Evolutionary conservation across 2,113 vertebrate species (phyloP).

Genomic region (Phaetusa simplex): DNA sequence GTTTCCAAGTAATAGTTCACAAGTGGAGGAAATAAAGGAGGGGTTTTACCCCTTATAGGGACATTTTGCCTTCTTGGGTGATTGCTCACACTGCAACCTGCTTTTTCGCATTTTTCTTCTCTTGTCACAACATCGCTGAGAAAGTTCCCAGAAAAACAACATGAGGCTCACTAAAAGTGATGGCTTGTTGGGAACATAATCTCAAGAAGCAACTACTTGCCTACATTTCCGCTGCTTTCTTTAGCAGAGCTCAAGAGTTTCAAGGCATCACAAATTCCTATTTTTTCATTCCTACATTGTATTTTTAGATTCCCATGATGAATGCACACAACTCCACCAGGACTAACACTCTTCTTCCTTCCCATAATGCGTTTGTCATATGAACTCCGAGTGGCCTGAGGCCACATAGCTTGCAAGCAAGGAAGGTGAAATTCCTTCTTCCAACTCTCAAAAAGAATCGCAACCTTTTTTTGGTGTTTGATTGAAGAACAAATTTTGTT

Average conservation of each 20-base stretch:
- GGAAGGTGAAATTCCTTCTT: not conserved
- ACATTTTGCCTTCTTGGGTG: not conserved
- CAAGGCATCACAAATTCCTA: not conserved
- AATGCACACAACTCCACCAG: not conserved
- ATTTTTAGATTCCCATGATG: not conserved
- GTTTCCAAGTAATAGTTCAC: not conserved
- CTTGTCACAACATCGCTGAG: not conserved
- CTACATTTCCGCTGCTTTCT: not conserved
- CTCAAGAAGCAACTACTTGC: not conserved
- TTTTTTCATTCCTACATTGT: not conserved
- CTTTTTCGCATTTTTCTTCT: not conserved
- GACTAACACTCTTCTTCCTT: not conserved
- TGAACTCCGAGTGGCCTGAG: not conserved
- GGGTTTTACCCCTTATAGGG: accelerated
- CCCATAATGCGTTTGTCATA: not conserved
- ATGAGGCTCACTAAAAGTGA: not conserved
- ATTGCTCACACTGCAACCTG: not conserved
- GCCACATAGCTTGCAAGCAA: not conserved
- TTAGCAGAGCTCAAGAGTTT: not conserved
- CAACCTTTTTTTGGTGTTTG: not conserved
- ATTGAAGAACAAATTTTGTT: not conserved
- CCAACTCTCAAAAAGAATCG: not conserved
- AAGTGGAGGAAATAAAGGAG: not conserved
- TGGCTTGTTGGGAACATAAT: not conserved
- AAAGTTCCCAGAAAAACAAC: not conserved